phyloP scores from a whole-genome alignment of 92 coral and sea anemone genomes.

The Umimayanthus chanpuru region DNA sequence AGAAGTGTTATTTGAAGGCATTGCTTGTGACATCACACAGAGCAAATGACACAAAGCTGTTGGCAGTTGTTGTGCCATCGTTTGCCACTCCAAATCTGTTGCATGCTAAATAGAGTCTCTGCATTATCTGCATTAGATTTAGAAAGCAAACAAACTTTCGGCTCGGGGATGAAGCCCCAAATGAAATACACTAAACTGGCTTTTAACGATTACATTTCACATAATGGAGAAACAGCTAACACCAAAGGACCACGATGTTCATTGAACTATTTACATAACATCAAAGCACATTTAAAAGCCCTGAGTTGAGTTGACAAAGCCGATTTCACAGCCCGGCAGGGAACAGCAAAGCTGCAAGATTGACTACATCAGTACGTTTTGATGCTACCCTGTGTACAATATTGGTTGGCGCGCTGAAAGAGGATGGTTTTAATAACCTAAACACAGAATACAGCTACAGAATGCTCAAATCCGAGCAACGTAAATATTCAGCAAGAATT shows the following conservation, averaged over 20 bases:
- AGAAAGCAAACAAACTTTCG: neutral
- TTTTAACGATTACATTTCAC: neutral
- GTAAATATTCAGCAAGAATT: constrained; percentile 12
- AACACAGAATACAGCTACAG: neutral
- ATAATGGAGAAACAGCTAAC: neutral
- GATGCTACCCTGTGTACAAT: neutral
- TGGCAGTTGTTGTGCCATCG: neutral
- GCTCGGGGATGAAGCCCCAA: too few relatives aligned
- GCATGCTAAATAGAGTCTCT: neutral
- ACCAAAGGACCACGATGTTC: neutral
- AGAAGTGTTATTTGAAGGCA: neutral
- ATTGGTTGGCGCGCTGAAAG: constrained; percentile 16
- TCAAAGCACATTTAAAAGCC: neutral
- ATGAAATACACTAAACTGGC: neutral
- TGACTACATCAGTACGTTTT: neutral
- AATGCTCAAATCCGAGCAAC: neutral
- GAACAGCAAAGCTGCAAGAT: neutral
- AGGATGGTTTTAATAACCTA: neutral
- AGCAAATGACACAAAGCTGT: neutral
- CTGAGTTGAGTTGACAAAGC: neutral
- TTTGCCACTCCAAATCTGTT: neutral
- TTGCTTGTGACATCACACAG: neutral
- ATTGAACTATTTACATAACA: neutral
- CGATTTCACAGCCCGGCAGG: neutral
- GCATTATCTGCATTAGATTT: neutral